Evolutionary conservation across 1,140 invertebrate species (phyloP).

Genomic region (Gonioctena quinquepunctata): DNA sequence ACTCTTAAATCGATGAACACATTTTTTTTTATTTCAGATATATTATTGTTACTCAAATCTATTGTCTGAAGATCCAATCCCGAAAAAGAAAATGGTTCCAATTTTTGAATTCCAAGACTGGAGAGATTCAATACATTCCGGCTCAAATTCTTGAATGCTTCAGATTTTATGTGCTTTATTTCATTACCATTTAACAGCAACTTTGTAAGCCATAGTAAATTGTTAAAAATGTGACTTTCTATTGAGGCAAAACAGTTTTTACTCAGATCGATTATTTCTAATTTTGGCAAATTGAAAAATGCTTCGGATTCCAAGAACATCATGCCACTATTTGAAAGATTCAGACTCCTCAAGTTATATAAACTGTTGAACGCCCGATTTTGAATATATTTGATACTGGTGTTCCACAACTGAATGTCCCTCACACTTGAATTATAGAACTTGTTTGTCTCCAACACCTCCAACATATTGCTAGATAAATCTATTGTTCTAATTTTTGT

Average conservation of each 20-base stretch:
- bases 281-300: neutral
- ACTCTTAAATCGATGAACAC: neutral
- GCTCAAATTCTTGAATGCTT: neutral
- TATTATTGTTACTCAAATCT: conserved; percentile 1
- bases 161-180: neutral
- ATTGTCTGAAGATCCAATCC: neutral
- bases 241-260: neutral
- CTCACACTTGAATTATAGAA: neutral
- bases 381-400: neutral
- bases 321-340: neutral
- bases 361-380: neutral
- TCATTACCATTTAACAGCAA: neutral
- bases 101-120: neutral
- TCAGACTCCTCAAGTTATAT: neutral
- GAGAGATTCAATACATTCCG: neutral
- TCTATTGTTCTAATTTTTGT: neutral
- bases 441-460: neutral
- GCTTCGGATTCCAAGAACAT: neutral
- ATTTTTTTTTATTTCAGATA: neutral
- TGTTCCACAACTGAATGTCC: neutral
- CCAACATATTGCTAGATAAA: neutral
- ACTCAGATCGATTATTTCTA: neutral
- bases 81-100: neutral
- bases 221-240: neutral
- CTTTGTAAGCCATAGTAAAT: neutral